Evolutionary conservation across 1,140 invertebrate genomes (phyloP), one percentile per base, ranked within the genome.

Genomic region (Nylanderia fulva): DNA sequence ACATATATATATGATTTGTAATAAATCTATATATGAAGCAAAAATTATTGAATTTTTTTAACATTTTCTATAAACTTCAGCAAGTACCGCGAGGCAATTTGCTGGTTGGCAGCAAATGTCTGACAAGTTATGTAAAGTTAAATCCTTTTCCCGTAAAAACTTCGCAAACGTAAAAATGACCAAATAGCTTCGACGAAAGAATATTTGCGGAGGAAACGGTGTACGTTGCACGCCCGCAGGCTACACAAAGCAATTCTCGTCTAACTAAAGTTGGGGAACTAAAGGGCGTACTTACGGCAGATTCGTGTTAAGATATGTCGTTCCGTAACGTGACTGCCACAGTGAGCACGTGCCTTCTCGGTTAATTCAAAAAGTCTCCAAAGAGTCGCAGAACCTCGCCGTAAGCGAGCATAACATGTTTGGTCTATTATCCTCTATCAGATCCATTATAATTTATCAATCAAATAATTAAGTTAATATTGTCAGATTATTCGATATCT

Each of bases 271-370:
- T 82, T 68, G 54, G 80, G 85, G 54, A 71, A 71, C 36, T 58
- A 33, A 76, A 45, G 63, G 84, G 66, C 82, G 63, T 80, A 54
- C 61, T 77, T 60, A 72, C 42, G 45, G 58, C 52, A 86, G 75
- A 87, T 90, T 61, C 69, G 29, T 48, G 61, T 86, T 86, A 86
- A 52, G 79, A 88, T 90, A 86, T 68, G 64, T 85, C 64, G 63
- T 56, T 76, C 48, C 79, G 48, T 75, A 76, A 88, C 74, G 86
- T 86, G 83, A 90, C 82, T 87, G 58, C 77, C 15, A 52, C 39
- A 3, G 11, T 45, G 48, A 11, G 80, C 72, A 84, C 84, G 86
- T 79, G 60, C 13, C 18, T 69, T 13, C 63, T 61, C 56, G 27
- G 36, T 87, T 90, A 85, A 89, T 87, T 58, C 69, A 69, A 48